A percentile compares a stretch with the other conserved stretches of the same genome.
These are phyloP conservation scores for Ailuropoda melanoleuca DNA, from an alignment of 2,113 vertebrate genomes.

Conservation along the genomic window DNA sequence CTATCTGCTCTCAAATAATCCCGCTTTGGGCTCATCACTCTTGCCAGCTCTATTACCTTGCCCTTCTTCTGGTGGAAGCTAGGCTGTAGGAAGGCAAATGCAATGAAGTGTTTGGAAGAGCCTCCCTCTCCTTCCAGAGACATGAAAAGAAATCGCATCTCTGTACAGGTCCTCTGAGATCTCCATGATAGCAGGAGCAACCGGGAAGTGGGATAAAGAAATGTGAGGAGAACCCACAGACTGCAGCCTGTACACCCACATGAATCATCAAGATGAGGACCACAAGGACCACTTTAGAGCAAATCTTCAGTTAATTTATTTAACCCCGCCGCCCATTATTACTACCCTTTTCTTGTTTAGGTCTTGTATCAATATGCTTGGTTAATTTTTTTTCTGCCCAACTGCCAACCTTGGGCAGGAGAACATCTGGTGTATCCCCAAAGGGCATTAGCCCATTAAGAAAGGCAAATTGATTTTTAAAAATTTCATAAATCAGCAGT, in stretches of 20 bases:
- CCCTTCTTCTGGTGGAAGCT: background rate
- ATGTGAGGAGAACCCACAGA: background rate
- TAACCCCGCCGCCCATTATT: slow-evolving; percentile 33
- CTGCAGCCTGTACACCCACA: background rate
- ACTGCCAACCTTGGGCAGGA: slow-evolving; percentile 69
- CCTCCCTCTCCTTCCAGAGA: background rate
- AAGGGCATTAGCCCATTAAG: slow-evolving; percentile 67
- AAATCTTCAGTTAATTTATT: slow-evolving; percentile 31
- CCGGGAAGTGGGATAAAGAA: background rate
- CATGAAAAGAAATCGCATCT: background rate
- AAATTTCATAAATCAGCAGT: slow-evolving; percentile 75
- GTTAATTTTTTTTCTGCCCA: slow-evolving; percentile 69
- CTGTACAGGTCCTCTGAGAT: too few relatives aligned
- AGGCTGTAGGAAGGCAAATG: background rate
- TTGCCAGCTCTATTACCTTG: background rate
- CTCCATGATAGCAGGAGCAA: background rate
- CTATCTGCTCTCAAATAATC: background rate
- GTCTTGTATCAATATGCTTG: slow-evolving; percentile 67
- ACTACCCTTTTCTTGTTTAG: slow-evolving; percentile 57
- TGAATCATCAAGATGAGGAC: background rate
- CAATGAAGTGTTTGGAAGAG: background rate
- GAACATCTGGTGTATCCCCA: slow-evolving; percentile 73
- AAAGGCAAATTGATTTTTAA: slow-evolving; percentile 74
- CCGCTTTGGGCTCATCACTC: background rate
- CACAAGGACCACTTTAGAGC: background rate